Base-by-base conservation (phyloP, 2,113 vertebrate genomes). In the Epinephelus lanceolatus region DNA sequence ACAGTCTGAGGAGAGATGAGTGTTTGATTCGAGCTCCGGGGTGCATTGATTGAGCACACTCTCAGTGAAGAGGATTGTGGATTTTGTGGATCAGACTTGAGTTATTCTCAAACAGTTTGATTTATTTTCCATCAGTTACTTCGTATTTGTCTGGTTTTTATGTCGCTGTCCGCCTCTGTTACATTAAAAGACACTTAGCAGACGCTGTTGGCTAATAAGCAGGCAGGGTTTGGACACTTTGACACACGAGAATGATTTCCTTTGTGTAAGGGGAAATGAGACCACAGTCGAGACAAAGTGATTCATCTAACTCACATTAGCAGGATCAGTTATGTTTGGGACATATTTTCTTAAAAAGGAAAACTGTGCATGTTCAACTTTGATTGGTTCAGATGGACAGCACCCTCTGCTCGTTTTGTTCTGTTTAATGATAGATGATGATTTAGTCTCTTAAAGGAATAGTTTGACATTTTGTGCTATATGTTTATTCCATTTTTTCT, bases 51-150 rank as follows among this genome's bases (percentile, higher is more conserved):
- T 17, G 45, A 73, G 62, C 51, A 3, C 23, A 8, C 42, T 23
- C 67, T 30, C 47, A 14, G 62, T 57, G 67, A 12, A 45, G 21
- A 42, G 30, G 27, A 27, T 18, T 76, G 76, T 66, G 27, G 52
- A 27, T 27, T 53, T 27, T 27, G 25, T 10, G 23, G 37, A 33
- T 67, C 52, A 42, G 42, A 42, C 79, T 74, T 0, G 4, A 79
- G 63, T 66, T 75, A 65, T 49, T 67, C 60, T 76, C 17, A 25
- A 53, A 62, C 7, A 52, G 0, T 65, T 49, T 59, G 40, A 17
- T 47, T 71, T 68, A 69, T 83, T 75, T 67, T 25, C 40, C 59
- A 71, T 59, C 66, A 66, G 57, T 52, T 52, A 21, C 62, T 84
- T 52, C 53, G 15, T 27, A 47, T 71, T 42, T 51, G 25, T 33